Percentiles rank a stretch among this genome's conserved stretches.
These are phyloP conservation scores for Indri indri DNA, from an alignment of 2,113 vertebrate genomes.

Conservation along the genomic window DNA sequence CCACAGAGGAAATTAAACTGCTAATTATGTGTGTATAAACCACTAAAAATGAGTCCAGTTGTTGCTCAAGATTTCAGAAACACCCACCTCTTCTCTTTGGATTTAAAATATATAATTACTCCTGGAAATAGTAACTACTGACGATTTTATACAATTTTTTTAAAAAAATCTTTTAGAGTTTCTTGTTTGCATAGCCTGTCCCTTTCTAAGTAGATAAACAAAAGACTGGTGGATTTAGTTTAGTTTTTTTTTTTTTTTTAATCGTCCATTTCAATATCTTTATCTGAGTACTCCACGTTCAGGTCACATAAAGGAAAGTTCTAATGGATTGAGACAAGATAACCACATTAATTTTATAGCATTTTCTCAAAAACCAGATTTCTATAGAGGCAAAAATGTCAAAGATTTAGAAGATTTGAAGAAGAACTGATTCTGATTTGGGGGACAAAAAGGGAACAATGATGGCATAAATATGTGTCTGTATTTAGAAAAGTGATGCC, in stretches of 20 bases:
- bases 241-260: constrained; percentile 42
- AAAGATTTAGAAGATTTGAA: constrained; percentile 67
- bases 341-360: constrained; percentile 77
- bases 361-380: constrained; percentile 73
- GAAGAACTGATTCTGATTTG: constrained; percentile 69
- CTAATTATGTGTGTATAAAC: constrained; percentile 85
- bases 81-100: constrained; percentile 53
- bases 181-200: constrained; percentile 72
- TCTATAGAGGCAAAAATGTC: constrained; percentile 54
- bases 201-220: constrained; percentile 78
- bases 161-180: constrained; percentile 38
- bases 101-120: constrained; percentile 72
- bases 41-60: constrained; percentile 68
- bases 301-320: constrained; percentile 74
- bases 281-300: constrained; percentile 68
- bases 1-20: constrained; percentile 87
- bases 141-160: constrained; percentile 54
- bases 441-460: constrained; percentile 62
- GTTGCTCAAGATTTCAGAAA: constrained; percentile 61
- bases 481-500: constrained; percentile 64
- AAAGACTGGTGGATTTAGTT: background rate
- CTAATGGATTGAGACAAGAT: constrained; percentile 79
- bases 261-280: constrained; percentile 76
- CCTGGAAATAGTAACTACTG: constrained; percentile 38
- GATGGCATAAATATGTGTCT: constrained; percentile 25